These are phyloP conservation scores for Gobiocypris rarus DNA, from an alignment of 2,113 vertebrate species.

Conservation along the genomic window DNA sequence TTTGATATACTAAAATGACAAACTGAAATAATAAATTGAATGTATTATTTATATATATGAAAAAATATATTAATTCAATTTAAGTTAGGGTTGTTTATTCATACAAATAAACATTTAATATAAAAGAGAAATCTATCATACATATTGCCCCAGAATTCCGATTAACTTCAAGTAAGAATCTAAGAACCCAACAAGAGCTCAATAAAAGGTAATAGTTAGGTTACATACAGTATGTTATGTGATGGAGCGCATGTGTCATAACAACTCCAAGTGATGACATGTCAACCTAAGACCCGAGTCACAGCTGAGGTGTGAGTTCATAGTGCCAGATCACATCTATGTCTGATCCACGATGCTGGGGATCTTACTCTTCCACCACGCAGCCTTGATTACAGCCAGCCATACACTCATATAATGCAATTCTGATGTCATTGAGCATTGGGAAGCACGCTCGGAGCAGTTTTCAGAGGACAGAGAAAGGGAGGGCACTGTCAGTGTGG, in stretches of 20 bases:
- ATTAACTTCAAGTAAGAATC: not conserved
- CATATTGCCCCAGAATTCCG: too few species aligned
- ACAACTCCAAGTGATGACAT: constrained; percentile 31
- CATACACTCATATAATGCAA: constrained; percentile 7
- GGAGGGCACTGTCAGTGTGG: not conserved
- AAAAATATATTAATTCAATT: too few species aligned
- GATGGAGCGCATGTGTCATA: constrained; percentile 24
- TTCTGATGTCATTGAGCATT: constrained; percentile 42
- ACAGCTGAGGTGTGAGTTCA: constrained; percentile 32
- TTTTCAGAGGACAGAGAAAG: constrained; percentile 35
- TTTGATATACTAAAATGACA: too few species aligned
- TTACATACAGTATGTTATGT: constrained; percentile 3
- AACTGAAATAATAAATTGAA: too few species aligned
- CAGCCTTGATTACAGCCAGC: not conserved
- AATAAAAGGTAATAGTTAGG: not conserved
- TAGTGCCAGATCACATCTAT: constrained; percentile 45
- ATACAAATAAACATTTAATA: too few species aligned
- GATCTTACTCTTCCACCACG: not conserved
- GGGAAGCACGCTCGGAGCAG: constrained; percentile 31
- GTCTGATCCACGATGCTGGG: constrained; percentile 45
- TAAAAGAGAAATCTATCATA: too few species aligned
- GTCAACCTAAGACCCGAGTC: constrained; percentile 30
- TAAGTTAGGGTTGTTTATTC: too few species aligned
- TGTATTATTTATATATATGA: too few species aligned
- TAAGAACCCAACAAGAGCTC: not conserved